Evolutionary conservation across 2,113 vertebrate species (phyloP).

Genomic region (Gadus chalcogrammus): DNA sequence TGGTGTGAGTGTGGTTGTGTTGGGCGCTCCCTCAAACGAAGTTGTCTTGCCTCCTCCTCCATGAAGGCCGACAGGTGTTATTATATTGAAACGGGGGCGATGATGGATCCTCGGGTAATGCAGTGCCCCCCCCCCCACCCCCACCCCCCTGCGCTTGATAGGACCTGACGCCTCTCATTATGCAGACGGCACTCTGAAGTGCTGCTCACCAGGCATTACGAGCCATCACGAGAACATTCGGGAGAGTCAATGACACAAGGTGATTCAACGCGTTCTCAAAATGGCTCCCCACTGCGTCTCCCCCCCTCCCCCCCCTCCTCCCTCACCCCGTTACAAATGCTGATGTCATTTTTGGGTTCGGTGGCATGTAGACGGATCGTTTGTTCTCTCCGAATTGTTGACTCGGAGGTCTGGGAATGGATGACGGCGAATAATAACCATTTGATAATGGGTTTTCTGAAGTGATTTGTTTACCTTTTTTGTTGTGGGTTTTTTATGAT

Average conservation of each 20-base stretch:
- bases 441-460: conserved; percentile 5
- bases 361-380: conserved; percentile 24
- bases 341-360: conserved; percentile 33
- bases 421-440: background rate
- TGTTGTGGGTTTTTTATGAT: too few species aligned
- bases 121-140: conserved; percentile 53
- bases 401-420: conserved; percentile 7
- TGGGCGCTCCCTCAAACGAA: conserved; percentile 39
- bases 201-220: conserved; percentile 34
- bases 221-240: conserved; percentile 34
- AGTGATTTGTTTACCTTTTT: too few species aligned
- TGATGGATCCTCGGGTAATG: conserved; percentile 72
- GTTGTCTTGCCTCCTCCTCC: conserved; percentile 50
- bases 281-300: conserved; percentile 5
- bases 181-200: conserved; percentile 41
- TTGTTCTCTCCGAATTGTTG: conserved; percentile 19
- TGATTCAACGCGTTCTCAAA: conserved; percentile 44
- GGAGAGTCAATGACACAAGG: conserved; percentile 36
- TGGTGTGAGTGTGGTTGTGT: conserved; percentile 18
- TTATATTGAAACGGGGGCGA: conserved; percentile 69
- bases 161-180: conserved; percentile 65
- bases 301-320: background rate
- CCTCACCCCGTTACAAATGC: conserved; percentile 35
- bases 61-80: conserved; percentile 70
- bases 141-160: conserved; percentile 67